These are phyloP conservation scores for Leptinotarsa juncta DNA, from an alignment of 2,888 invertebrate species.

Conservation along the genomic window DNA sequence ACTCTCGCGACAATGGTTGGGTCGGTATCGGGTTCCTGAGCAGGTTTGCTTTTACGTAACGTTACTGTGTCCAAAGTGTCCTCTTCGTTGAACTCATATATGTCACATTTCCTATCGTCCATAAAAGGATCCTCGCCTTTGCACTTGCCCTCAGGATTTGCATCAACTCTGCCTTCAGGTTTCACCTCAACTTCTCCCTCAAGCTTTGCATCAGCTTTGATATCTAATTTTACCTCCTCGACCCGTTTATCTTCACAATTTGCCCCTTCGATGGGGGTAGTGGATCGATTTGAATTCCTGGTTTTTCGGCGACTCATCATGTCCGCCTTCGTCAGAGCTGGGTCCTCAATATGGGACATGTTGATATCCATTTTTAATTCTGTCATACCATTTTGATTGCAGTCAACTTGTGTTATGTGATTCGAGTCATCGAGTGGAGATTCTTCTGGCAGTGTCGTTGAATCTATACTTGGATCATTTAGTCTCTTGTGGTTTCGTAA, in stretches of 20 bases:
- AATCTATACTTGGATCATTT: slow-evolving; percentile 50
- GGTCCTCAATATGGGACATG: slow-evolving; percentile 20
- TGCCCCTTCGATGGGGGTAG: slow-evolving; percentile 30
- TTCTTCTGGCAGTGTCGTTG: slow-evolving; percentile 24
- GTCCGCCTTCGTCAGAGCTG: not conserved
- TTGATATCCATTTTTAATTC: slow-evolving; percentile 31
- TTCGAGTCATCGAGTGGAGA: slow-evolving; percentile 25
- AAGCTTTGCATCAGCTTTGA: slow-evolving; percentile 61
- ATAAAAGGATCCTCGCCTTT: not conserved
- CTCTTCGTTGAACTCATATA: slow-evolving; percentile 62
- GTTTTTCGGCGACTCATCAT: slow-evolving; percentile 30
- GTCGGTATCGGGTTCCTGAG: slow-evolving; percentile 31
- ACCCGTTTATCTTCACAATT: slow-evolving; percentile 32
- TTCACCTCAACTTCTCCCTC: slow-evolving; percentile 45
- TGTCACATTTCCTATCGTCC: slow-evolving; percentile 43
- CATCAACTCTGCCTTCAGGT: not conserved
- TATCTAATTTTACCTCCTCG: slow-evolving; percentile 2
- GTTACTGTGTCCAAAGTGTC: slow-evolving; percentile 45
- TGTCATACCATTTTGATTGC: slow-evolving; percentile 54
- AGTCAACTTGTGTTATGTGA: slow-evolving; percentile 43
- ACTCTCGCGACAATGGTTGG: slow-evolving; percentile 44
- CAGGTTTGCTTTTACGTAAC: slow-evolving; percentile 45
- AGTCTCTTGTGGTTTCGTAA: slow-evolving; percentile 74
- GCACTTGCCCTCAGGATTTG: not conserved
- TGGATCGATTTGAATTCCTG: slow-evolving; percentile 32